A percentile compares a stretch with the other conserved stretches of the same genome.
Conservation (phyloP, 2,113 vertebrate species). For the Crotalus tigris region DNA sequence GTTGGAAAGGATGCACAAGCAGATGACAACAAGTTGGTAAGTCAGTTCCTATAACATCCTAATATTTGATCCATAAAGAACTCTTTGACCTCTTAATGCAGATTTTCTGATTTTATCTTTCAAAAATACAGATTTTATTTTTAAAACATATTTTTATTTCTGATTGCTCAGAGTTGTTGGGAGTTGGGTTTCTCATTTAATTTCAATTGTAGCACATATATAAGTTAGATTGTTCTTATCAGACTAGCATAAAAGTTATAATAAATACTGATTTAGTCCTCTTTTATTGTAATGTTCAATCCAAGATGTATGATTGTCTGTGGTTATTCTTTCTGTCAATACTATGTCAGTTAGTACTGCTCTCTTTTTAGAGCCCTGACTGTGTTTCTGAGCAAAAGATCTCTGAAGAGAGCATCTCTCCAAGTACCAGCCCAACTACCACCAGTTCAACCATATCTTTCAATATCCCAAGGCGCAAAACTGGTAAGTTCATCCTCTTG, state of each 20-base stretch:
- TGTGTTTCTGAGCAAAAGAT: background rate
- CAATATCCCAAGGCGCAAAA: conserved; percentile 77
- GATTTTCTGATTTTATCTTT: background rate
- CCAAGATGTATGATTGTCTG: background rate
- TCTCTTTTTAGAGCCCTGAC: conserved; percentile 28
- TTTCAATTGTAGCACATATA: background rate
- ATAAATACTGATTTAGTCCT: background rate
- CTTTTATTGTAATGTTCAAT: background rate
- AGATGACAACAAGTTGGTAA: conserved; percentile 5
- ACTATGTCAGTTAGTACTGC: background rate
- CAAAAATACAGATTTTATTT: background rate
- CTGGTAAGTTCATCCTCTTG: conserved; percentile 66
- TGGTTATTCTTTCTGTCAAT: background rate
- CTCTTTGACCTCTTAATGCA: background rate
- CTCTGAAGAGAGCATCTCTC: conserved; percentile 13
- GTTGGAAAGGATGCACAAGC: background rate
- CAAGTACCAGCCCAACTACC: conserved; percentile 17
- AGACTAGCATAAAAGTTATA: background rate
- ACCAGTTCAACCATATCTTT: conserved; percentile 27
- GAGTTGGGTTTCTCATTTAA: background rate
- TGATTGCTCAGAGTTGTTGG: background rate
- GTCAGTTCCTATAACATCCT: background rate
- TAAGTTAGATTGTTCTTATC: background rate
- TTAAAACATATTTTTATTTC: background rate
- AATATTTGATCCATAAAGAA: background rate